Evolutionary conservation across 2,113 vertebrate species (phyloP), one percentile per base, ranked within the genome.

Genomic region (Nothocercus nigrocapillus): DNA sequence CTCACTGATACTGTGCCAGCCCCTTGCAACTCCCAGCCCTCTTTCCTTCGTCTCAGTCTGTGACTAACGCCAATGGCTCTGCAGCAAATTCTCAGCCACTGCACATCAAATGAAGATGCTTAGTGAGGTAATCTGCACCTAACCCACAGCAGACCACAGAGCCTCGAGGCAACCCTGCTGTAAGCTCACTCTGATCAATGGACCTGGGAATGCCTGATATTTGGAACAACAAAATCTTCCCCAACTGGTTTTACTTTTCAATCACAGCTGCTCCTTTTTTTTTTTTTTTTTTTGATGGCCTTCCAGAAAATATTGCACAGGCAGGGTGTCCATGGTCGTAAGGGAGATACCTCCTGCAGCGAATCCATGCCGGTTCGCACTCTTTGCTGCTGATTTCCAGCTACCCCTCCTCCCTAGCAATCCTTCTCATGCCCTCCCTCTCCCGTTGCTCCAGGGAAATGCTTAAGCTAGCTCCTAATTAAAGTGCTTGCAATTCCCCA

Each of bases 401-500:
- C 72, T 90, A 47, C 30, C 16, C 25, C 88, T 87, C 17, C 58
- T 89, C 80, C 69, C 81, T 27, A 32, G 21, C 47, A 77, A 5
- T 47, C 38, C 8, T 89, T 81, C 61, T 44, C 40, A 5, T 83
- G 51, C 66, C 62, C n/a, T 28, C 28, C 14, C 38, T 75, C 58
- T 87, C 32, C n/a, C 1, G 0, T 74, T 78, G 42, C 90, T 86
- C 80, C 79, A 58, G 80, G 76, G 89, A 94, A 74, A 91, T 44
- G 34, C 58, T 85, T 68, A 95, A 92, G 94, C 72, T 64, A 78
- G 77, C 80, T 94, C 74, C 92, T 98, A 96, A 98, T 97, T 96
- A 97, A 93, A 86, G 82, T 51, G 44, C 64, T 96, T 97, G 56
- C 89, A 84, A 97, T 96, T 97, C 96, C 93, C 95, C 64, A 42